Base-by-base conservation (phyloP, 2,888 invertebrate genomes). In the Gastracanthus pulcherrimus region DNA sequence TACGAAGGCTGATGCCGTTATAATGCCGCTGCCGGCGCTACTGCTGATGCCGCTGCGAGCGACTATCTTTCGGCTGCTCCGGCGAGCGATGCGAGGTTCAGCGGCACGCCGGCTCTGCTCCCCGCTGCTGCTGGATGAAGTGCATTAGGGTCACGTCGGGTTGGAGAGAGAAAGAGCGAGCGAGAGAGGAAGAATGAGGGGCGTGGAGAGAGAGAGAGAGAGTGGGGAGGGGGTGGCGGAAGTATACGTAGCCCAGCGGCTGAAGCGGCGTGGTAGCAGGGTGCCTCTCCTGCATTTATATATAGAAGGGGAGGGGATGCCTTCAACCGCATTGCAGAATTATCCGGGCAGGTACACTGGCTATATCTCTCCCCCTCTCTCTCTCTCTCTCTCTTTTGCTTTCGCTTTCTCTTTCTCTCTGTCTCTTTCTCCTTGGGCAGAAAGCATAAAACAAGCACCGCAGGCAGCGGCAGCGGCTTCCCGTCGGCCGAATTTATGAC, bases 261-360 rank as follows among this genome's bases (percentile, higher is more conserved):
- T 48, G 41, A 67, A 38, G 19, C 60, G 36, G 19, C 16, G 34
- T 45, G n/a, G n/a, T n/a, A n/a, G n/a, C n/a, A n/a, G 38, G 36
- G 11, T 5, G 7, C 36, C 72, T 13, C 38, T 7, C 16, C 60
- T 29, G 19, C 9, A 60, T 62, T 45, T 51, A n/a, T 60, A 36
- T n/a, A 11, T n/a, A n/a, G n/a, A 29, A 23, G 51, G 19, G 19
- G 41, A 13, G 16, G 31, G 2, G n/a, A 23, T 9, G 31, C 82
- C 85, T 87, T 87, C 86, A 88, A 90, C 90, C 89, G 89, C 90
- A 90, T 89, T 90, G 90, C 90, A 90, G 89, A 89, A 90, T 90
- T 90, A 89, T 88, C 88, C 88, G 87, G 87, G 86, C 87, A 87
- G 88, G 87, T 87, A 85, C n/a, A 55, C 60, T 23, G n/a, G n/a